Evolutionary conservation across 2,113 vertebrate species (phyloP).

Genomic region (Gorsachius goisagi): DNA sequence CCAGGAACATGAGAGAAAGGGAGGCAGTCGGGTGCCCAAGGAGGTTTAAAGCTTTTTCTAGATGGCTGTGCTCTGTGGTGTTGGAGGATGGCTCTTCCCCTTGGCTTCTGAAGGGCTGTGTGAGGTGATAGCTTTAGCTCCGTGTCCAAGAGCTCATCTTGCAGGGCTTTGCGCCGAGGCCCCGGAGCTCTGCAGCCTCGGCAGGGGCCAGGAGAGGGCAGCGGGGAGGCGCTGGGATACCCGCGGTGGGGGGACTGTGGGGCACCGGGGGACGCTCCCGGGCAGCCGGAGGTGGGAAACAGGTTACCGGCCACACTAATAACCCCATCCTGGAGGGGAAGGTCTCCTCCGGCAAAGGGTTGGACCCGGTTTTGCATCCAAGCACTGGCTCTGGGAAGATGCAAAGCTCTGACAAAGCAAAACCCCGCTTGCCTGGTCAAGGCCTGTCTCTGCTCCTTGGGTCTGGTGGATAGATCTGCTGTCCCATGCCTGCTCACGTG

Average conservation of each 20-base stretch:
- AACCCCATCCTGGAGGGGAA: background rate
- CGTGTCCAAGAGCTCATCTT: fast-evolving
- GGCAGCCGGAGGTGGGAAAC: background rate
- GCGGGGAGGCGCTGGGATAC: background rate
- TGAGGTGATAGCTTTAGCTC: background rate
- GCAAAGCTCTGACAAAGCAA: background rate
- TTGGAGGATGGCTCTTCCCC: background rate
- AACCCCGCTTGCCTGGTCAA: background rate
- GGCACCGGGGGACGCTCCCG: background rate
- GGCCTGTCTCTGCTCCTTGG: background rate
- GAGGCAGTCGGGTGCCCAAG: background rate
- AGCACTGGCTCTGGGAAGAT: background rate
- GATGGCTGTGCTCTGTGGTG: background rate
- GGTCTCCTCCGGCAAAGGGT: background rate
- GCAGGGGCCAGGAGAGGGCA: background rate
- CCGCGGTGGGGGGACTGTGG: background rate
- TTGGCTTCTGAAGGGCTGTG: background rate
- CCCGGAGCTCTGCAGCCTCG: background rate
- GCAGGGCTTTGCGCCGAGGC: background rate
- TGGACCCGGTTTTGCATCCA: background rate
- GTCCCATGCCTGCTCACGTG: background rate
- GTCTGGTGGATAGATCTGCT: background rate
- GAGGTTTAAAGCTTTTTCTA: background rate
- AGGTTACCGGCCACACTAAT: fast-evolving
- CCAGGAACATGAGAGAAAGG: background rate